Conservation (phyloP, 1,140 invertebrate genomes). For the Zeugodacus cucurbitae region DNA sequence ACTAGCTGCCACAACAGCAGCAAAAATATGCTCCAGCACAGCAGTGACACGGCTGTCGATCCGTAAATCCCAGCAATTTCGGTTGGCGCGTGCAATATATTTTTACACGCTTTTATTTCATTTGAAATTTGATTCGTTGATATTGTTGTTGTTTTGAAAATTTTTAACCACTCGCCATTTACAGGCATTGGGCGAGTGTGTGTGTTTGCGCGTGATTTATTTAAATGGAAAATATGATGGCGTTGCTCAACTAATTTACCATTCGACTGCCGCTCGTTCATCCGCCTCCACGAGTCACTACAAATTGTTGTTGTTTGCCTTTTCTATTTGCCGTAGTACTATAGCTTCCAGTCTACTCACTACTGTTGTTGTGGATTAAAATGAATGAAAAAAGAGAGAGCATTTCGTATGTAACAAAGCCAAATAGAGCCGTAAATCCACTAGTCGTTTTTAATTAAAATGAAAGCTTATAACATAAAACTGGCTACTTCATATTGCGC, state of each 20-base stretch:
- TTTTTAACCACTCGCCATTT: not conserved
- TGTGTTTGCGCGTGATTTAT: not conserved
- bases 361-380: not conserved
- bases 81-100: not conserved
- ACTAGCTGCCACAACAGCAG: not conserved
- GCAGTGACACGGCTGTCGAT: not conserved
- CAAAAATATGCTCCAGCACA: not conserved
- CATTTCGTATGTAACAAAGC: not conserved
- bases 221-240: slow-evolving; percentile 19
- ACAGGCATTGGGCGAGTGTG: not conserved
- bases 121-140: not conserved
- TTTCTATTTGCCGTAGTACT: not conserved
- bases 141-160: not conserved
- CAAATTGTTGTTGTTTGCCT: not conserved
- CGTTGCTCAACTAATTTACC: slow-evolving; percentile 29
- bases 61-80: slow-evolving; percentile 24
- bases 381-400: not conserved
- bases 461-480: slow-evolving; percentile 24
- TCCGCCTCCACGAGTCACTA: not conserved
- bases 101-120: not conserved
- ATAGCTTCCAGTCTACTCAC: not conserved
- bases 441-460: slow-evolving; percentile 37
- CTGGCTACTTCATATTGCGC: slow-evolving; percentile 3
- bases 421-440: not conserved
- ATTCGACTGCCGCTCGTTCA: not conserved